A percentile compares a stretch with the other conserved stretches of the same genome.
phyloP scores from a whole-genome alignment of 2,888 invertebrate species.

The Coelinius sp. region DNA sequence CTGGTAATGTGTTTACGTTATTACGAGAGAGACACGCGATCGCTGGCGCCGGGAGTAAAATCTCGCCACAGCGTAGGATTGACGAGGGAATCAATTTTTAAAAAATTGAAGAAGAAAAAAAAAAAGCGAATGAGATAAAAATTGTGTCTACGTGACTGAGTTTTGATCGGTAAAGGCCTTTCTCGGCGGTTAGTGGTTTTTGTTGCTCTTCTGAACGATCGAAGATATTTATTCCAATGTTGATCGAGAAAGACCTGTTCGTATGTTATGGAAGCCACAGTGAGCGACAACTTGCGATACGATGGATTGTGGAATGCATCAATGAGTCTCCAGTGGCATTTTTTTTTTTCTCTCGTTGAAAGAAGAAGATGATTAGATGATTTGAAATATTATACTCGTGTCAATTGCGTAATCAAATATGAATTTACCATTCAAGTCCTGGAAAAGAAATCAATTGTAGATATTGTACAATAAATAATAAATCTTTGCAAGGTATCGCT shows the following conservation, averaged over 20 bases:
- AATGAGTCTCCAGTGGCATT: not conserved
- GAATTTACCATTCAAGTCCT: no score
- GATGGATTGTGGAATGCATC: not conserved
- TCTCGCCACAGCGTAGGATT: not conserved
- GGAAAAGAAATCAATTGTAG: no score
- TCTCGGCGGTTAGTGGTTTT: not conserved
- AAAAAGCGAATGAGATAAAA: not conserved
- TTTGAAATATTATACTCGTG: no score
- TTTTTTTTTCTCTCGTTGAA: no score
- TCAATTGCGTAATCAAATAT: no score
- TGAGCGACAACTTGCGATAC: not conserved
- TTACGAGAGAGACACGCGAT: not conserved
- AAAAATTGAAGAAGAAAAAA: not conserved
- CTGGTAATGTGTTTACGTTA: not conserved
- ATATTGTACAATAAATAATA: no score
- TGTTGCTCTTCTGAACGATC: not conserved
- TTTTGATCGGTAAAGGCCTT: not conserved
- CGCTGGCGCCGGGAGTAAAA: not conserved
- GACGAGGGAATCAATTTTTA: not conserved
- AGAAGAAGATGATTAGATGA: no score
- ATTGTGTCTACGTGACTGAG: not conserved
- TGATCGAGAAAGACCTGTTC: constrained; percentile 16
- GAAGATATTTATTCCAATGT: not conserved
- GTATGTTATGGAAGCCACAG: constrained; percentile 16
- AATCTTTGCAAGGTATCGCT: no score